These are phyloP conservation scores for Drosophila picticornis DNA, from an alignment of 2,888 invertebrate genomes.

Conservation along the genomic window DNA sequence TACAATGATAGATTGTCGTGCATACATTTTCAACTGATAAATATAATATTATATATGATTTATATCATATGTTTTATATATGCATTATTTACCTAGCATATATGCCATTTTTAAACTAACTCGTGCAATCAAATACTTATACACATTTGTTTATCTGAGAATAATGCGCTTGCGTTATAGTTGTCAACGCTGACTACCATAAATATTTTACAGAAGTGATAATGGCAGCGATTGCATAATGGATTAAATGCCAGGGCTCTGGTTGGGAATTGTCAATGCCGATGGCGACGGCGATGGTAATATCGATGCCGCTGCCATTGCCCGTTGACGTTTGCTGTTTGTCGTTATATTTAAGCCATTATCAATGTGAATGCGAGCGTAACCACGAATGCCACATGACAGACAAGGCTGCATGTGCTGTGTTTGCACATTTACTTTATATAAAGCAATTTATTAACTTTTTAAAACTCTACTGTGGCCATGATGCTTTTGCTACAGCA, in stretches of 20 bases:
- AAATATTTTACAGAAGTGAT: constrained; percentile 72
- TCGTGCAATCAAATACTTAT: not conserved
- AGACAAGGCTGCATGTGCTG: constrained; percentile 36
- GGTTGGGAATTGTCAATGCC: constrained; percentile 4
- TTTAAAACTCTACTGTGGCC: constrained; percentile 41
- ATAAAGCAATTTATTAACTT: constrained; percentile 68
- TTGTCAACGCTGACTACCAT: constrained; percentile 46
- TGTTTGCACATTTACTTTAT: constrained; percentile 73
- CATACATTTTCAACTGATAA: not conserved
- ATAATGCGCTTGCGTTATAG: constrained; percentile 22
- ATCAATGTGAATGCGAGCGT: constrained; percentile 62
- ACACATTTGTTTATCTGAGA: constrained; percentile 15
- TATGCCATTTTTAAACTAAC: not conserved
- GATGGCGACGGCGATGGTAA: not conserved
- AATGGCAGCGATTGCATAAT: constrained; percentile 73
- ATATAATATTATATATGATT: not conserved
- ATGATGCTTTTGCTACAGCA: constrained; percentile 25
- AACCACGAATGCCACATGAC: constrained; percentile 41
- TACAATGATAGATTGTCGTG: not conserved
- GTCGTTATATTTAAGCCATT: constrained; percentile 70
- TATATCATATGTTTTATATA: not conserved
- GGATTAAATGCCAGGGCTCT: constrained; percentile 61
- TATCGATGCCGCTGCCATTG: constrained; percentile 27
- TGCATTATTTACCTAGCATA: not conserved
- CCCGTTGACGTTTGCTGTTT: constrained; percentile 52